phyloP scores from a whole-genome alignment of 2,113 vertebrate species.

The Abramis brama region DNA sequence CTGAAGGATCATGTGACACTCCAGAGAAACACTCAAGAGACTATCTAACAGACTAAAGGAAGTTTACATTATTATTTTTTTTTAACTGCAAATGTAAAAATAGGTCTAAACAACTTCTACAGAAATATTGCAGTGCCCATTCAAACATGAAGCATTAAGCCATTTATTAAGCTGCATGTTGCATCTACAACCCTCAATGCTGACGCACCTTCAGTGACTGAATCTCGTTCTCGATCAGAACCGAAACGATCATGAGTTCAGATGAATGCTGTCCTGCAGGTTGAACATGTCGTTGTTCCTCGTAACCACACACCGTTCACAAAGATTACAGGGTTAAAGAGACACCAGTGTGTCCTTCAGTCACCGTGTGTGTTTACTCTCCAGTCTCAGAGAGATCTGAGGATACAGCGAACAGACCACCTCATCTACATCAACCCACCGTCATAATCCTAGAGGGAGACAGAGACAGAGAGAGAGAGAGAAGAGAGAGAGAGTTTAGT shows the following conservation, averaged over 20 bases:
- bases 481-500: neutral
- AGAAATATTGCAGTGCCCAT: no score
- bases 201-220: neutral
- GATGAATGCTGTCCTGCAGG: neutral
- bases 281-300: neutral
- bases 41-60: no score
- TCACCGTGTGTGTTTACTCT: neutral
- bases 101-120: no score
- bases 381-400: neutral
- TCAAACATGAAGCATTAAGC: no score
- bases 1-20: no score
- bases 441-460: slow-evolving; percentile 14
- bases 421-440: neutral
- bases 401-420: neutral
- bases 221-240: neutral
- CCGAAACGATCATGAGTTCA: neutral
- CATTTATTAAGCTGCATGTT: no score
- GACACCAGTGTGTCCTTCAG: neutral
- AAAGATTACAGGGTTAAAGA: neutral
- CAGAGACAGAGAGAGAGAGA: neutral
- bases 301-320: no score
- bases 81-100: no score
- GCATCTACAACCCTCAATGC: no score
- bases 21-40: no score
- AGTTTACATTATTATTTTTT: no score